Evolutionary conservation across 2,797 vertebrate genomes (phyloP), one percentile per base, ranked within the genome.

Genomic region (Chanos chanos): DNA sequence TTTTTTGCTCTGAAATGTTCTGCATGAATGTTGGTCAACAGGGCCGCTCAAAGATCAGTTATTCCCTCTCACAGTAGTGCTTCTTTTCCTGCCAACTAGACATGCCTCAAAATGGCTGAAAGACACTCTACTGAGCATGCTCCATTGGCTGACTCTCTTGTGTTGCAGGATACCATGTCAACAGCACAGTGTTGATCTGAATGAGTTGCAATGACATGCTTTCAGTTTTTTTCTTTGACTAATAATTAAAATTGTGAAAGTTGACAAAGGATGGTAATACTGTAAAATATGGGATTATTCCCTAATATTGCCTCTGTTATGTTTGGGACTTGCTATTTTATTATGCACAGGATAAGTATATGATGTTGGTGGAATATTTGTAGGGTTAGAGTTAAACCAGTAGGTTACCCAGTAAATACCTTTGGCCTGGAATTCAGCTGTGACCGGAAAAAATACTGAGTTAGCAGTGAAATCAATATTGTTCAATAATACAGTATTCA

Each of bases 91-190:
- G 44, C 30, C 10, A 43, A 36, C 52, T 21, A 62, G 37, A 61
- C n/a, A 39, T 36, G 64, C 77, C 80, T 75, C 75, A 83, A 84
- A 87, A 90, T 89, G 86, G 84, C 82, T 79, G 83, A 76, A 77
- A 74, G 75, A 62, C 64, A 67, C 74, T n/a, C 71, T 13, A 83
- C 84, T 85, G 85, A 85, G 86, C 84, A 86, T 86, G 85, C 86
- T 85, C 83, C 75, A 19, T 50, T 53, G 31, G 37, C 55, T 31
- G 58, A 55, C 24, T 40, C 28, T 1, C 10, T 28, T 36, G 7
- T 39, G 30, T 47, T 51, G 10, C 48, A 48, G 25, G 31, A 31
- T 37, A 28, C 33, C 8, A 13, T 48, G 49, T 53, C 24, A 31
- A 43, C 13, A 37, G 22, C 51, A 21, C 34, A 50, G 50, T 16